Percentiles rank a stretch among this genome's conserved stretches.
Evolutionary conservation across 2,113 vertebrate genomes (phyloP).

Genomic region (Sebastes schlegelii): DNA sequence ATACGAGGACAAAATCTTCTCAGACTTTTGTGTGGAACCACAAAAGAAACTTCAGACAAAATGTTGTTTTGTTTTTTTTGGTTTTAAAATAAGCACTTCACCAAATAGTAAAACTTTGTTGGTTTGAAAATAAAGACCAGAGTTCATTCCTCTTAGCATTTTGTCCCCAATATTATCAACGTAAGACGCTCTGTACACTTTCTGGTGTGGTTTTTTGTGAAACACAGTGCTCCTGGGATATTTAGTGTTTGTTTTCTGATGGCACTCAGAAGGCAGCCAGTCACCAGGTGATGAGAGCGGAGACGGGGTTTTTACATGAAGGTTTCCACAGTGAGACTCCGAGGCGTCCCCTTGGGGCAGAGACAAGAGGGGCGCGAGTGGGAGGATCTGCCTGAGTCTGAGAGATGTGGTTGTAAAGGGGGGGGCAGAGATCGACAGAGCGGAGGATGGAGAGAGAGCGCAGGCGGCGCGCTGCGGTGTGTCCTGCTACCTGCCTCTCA

Average conservation of each 20-base stretch:
- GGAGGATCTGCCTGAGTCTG: constrained; percentile 72
- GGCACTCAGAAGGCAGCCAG: constrained; percentile 70
- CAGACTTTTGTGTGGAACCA: constrained; percentile 68
- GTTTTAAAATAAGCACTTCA: constrained; percentile 85
- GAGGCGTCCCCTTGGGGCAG: constrained; percentile 63
- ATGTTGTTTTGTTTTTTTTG: constrained; percentile 66
- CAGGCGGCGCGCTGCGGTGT: constrained; percentile 17
- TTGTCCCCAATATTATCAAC: constrained; percentile 67
- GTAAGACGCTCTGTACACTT: constrained; percentile 43
- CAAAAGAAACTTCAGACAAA: constrained; percentile 61
- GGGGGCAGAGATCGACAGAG: constrained; percentile 42
- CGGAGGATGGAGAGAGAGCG: constrained; percentile 32
- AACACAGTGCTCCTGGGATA: constrained; percentile 76
- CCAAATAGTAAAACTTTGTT: constrained; percentile 75
- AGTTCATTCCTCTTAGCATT: constrained; percentile 79
- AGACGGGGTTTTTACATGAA: constrained; percentile 20
- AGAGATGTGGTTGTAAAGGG: constrained; percentile 51
- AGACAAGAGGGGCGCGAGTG: constrained; percentile 59
- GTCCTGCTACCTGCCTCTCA: constrained; percentile 95
- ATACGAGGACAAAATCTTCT: constrained; percentile 74
- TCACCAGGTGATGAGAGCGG: constrained; percentile 62
- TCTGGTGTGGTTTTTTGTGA: constrained; percentile 54
- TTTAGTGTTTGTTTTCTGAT: constrained; percentile 61
- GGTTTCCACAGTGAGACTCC: constrained; percentile 75
- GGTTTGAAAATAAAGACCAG: constrained; percentile 84